Base-by-base conservation (phyloP, 2,797 vertebrate species). In the Leptodactylus fallax region DNA sequence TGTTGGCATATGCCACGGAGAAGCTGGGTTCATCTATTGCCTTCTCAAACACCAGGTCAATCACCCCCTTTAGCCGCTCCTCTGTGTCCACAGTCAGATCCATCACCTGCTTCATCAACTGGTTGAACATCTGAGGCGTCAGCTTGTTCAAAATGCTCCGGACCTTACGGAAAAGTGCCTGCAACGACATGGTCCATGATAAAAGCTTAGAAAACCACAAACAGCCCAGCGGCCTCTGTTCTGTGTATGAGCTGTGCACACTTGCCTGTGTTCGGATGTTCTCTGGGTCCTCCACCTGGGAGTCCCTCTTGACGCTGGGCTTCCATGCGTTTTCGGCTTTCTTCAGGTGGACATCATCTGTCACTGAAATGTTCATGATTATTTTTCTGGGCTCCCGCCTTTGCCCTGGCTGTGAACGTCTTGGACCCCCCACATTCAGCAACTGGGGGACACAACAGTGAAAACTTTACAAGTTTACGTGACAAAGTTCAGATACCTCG, bases 91-190 rank as follows among this genome's bases (percentile, higher is more conserved):
- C 98, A 0, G 97, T 99, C 91, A 99, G 95, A 90, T 98, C 98
- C 0, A 97, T 97, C 92, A 99, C 98, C 92, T 99, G 98, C 94
- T 99, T 99, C 97, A 99, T 99, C 78, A 99, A 95, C 91, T 98
- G 98, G 89, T 97, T 96, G 94, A 99, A 99, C 97, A 99, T 99
- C 94, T 99, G 98, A 1, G 98, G 98, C 0, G 98, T 99, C 91
- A 99, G 92, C 92, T 99, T 99, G 95, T 99, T 99, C 91, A 99
- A 94, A 94, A 99, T 99, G 95, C 98, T 99, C 85, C 98, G 96
- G 61, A 99, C 98, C 92, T 98, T 98, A 89, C 96, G 96, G 94
- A 99, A 98, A 87, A 99, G 95, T 1, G 99, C 98, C 96, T 97
- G 77, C 27, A 27, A 79, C 0, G 45, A 19, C 16, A 3, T 85